phyloP scores from a whole-genome alignment of 37 sponge, comb jelly and placozoan genomes.

The Spongia lamella region DNA sequence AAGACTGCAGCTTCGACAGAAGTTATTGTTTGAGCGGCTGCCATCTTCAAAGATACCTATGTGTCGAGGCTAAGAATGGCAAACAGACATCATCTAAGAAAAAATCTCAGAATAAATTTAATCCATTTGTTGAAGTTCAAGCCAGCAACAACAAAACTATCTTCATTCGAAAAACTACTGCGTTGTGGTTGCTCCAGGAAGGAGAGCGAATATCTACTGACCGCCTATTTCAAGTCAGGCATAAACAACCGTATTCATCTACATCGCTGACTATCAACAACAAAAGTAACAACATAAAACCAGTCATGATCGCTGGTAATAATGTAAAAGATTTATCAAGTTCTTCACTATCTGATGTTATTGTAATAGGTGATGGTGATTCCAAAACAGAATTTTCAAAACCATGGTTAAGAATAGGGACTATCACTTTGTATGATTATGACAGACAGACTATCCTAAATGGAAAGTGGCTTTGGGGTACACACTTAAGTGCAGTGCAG shows the following conservation, averaged over 20 bases:
- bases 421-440: no score
- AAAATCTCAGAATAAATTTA: neutral
- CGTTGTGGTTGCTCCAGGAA: constrained; percentile 32
- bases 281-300: no score
- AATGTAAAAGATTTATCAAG: no score
- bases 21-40: neutral
- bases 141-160: neutral
- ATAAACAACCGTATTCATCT: constrained; percentile 18
- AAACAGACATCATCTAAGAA: neutral
- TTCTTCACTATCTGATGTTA: no score
- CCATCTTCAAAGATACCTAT: neutral
- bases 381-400: no score
- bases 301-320: no score
- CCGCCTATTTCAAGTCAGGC: constrained; percentile 25
- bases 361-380: no score
- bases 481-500: neutral
- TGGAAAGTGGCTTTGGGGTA: neutral
- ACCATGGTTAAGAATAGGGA: no score
- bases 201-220: constrained; percentile 35
- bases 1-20: neutral
- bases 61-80: neutral
- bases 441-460: no score
- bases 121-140: constrained; percentile 14
- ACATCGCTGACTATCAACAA: neutral
- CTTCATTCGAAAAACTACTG: constrained; percentile 18